A percentile compares a stretch with the other conserved stretches of the same genome.
These are phyloP conservation scores for Idaea aversata DNA, from an alignment of 2,888 invertebrate species.

Conservation along the genomic window DNA sequence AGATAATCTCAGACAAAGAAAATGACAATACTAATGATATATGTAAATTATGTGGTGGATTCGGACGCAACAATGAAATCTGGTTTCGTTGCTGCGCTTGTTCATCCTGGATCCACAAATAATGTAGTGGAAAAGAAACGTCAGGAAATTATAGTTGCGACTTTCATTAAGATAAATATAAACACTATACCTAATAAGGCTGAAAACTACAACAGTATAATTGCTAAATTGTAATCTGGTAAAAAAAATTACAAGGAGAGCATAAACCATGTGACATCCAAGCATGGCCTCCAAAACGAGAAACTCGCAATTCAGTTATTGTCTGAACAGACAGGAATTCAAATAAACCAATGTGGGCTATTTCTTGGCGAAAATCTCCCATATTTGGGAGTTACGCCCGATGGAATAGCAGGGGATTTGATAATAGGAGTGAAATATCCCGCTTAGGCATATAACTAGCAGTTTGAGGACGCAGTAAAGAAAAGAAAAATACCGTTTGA, in stretches of 20 bases:
- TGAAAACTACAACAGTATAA: no score
- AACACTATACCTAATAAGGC: no score
- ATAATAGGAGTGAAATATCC: slow-evolving; percentile 26
- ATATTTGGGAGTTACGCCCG: slow-evolving; percentile 20
- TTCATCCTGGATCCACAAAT: no score
- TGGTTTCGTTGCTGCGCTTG: no score
- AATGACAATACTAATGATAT: no score
- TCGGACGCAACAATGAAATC: no score
- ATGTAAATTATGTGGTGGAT: no score
- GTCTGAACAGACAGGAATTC: not conserved
- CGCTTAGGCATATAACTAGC: slow-evolving; percentile 12
- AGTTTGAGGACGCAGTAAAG: slow-evolving; percentile 13
- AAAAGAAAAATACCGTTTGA: slow-evolving; percentile 15
- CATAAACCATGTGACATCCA: not conserved
- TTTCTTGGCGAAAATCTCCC: slow-evolving; percentile 16
- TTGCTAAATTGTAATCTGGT: slow-evolving; percentile 12
- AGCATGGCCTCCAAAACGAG: slow-evolving; percentile 13
- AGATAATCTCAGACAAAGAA: no score
- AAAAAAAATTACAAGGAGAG: slow-evolving; percentile 9
- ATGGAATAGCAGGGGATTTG: slow-evolving; percentile 15
- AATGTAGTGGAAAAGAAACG: no score
- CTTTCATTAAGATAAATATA: no score
- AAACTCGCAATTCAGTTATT: slow-evolving; percentile 7
- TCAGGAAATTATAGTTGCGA: no score
- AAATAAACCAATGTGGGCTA: slow-evolving; percentile 9